Evolutionary conservation across 2,797 vertebrate species (phyloP).

Genomic region (Alfaro cultratus): DNA sequence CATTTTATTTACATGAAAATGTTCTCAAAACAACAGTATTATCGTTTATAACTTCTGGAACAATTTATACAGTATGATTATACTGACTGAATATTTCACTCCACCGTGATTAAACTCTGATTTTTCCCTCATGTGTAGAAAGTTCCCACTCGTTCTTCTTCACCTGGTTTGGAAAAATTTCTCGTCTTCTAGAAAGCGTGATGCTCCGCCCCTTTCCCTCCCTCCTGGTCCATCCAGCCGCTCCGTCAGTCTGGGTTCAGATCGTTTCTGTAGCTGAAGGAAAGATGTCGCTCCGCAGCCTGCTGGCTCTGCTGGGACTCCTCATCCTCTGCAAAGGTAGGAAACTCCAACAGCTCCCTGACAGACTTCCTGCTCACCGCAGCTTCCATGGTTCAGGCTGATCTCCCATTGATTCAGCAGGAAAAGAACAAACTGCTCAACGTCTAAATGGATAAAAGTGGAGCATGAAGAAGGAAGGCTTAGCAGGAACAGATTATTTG

Average conservation of each 20-base stretch:
- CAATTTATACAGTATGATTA: not conserved
- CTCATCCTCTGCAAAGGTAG: constrained; percentile 77
- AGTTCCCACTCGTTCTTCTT: not conserved
- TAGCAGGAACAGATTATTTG: constrained; percentile 27
- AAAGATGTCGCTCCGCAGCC: constrained; percentile 61
- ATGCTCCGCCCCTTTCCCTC: constrained; percentile 23
- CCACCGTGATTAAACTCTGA: not conserved
- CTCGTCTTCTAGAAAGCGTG: constrained; percentile 9
- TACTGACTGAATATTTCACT: not conserved
- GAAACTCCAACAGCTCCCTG: not conserved
- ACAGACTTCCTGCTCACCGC: not conserved
- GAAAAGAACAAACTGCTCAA: not conserved
- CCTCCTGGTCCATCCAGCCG: constrained; percentile 21
- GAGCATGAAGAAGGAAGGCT: constrained; percentile 14
- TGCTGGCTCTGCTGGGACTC: constrained; percentile 64
- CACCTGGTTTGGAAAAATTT: not conserved
- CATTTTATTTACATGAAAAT: too few species aligned
- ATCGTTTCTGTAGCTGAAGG: not conserved
- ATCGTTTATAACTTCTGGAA: too few species aligned
- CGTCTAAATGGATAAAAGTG: not conserved
- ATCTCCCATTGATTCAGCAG: not conserved
- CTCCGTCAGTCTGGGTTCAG: constrained; percentile 19
- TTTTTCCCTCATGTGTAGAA: not conserved
- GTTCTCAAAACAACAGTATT: too few species aligned
- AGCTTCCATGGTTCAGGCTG: not conserved